Evolutionary conservation across 1,140 invertebrate genomes (phyloP), one percentile per base, ranked within the genome.

Genomic region (Formica exsecta): DNA sequence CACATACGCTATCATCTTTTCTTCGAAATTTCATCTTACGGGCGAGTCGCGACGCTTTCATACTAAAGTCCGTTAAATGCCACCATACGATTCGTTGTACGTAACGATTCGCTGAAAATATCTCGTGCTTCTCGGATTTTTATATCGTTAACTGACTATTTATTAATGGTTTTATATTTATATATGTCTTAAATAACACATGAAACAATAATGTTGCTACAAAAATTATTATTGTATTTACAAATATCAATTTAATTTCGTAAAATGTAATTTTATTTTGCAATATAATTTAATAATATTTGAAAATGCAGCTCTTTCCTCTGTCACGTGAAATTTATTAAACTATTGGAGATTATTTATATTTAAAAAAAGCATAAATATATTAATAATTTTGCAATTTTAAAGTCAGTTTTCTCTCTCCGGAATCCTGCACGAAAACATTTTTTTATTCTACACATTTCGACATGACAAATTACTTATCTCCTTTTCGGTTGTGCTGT

Each of bases 71-170:
- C 22, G n/a, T 71, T 70, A 80, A 25, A 68, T 8, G 16, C 5
- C 76, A 32, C 2, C 9, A 19, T 29, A 4, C 36, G 22, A 74
- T 48, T 48, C 54, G 29, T 19, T 25, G 4, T 38, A 13, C 11
- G 7, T 79, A 79, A 57, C 7, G 38, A 74, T 59, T 54, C n/a
- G 19, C n/a, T 44, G 25, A 81, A 73, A 36, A 73, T 61, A 73
- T 73, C 13, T 7, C 22, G 38, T 5, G 54, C 11, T 71, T 2
- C 48, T 19, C 13, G 6, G 5, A 22, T 16, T 19, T 64, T 51
- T 9, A 13, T 11, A 36, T 71, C 22, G 22, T 6, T 22, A 16
- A 13, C 19, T 32, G n/a, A 13, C 3, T 57, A 16, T 41, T 81
- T 38, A 38, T 80, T 80, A 32, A 25, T 11, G 25, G 16, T 61